Evolutionary conservation across 64 coral and sea anemone species (phyloP).

Genomic region (Cladopsammia gracilis): DNA sequence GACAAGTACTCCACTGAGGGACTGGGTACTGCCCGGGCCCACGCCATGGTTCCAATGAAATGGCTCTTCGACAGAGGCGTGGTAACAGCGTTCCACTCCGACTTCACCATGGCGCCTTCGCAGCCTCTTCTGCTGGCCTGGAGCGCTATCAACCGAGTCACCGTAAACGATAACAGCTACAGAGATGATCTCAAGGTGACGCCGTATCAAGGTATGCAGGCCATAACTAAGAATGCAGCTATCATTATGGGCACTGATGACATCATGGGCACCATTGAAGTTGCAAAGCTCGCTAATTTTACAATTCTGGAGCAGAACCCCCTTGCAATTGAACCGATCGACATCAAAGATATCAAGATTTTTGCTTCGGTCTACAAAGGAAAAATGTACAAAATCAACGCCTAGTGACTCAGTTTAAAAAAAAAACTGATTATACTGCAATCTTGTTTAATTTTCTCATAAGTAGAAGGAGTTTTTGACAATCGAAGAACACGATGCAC

Average conservation of each 20-base stretch:
- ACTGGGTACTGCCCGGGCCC: neutral
- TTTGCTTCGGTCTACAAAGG: constrained; percentile 45
- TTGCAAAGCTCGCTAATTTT: constrained; percentile 26
- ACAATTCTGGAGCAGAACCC: constrained; percentile 38
- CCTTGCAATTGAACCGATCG: neutral
- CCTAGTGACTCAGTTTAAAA: too few species aligned
- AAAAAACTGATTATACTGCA: too few species aligned
- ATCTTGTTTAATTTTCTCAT: too few species aligned
- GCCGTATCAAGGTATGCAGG: constrained; percentile 24
- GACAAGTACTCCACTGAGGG: constrained; percentile 19
- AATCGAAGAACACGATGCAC: too few species aligned
- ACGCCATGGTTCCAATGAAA: constrained; percentile 21
- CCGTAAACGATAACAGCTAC: neutral
- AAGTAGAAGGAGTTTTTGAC: too few species aligned
- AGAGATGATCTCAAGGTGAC: constrained; percentile 32
- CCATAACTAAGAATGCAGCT: constrained; percentile 44
- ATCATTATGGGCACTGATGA: constrained; percentile 44
- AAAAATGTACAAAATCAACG: neutral
- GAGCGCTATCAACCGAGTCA: constrained; percentile 27
- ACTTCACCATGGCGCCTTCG: constrained; percentile 35
- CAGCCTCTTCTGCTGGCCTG: constrained; percentile 36
- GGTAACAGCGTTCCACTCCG: constrained; percentile 27
- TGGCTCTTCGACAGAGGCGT: constrained; percentile 36
- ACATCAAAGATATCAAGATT: constrained; percentile 34
- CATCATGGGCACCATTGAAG: constrained; percentile 50